A percentile compares a stretch with the other conserved stretches of the same genome.
Evolutionary conservation across 2,888 invertebrate genomes (phyloP).

Genomic region (Cerastoderma edule): DNA sequence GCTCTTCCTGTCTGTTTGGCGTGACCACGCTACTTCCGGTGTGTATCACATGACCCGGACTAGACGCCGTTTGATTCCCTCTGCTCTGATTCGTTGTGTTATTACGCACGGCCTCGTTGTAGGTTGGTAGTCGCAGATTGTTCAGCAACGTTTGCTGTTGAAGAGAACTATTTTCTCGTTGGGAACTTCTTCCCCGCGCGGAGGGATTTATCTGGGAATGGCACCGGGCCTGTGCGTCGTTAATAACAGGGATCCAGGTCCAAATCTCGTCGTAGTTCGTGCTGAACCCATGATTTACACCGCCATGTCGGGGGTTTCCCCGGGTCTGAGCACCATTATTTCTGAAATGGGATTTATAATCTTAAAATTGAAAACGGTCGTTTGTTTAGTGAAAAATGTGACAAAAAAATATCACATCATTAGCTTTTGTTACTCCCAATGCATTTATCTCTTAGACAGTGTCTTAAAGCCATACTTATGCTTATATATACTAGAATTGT

Average conservation of each 20-base stretch:
- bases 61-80: background rate
- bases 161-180: conserved; percentile 14
- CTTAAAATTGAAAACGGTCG: no score
- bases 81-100: conserved; percentile 19
- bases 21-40: background rate
- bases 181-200: conserved; percentile 35
- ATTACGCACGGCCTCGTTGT: conserved; percentile 40
- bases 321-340: background rate
- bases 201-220: conserved; percentile 42
- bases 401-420: no score
- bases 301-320: conserved; percentile 45
- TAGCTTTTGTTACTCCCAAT: no score
- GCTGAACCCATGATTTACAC: conserved; percentile 66
- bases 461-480: no score
- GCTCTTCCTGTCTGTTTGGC: background rate
- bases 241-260: conserved; percentile 70
- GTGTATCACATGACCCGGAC: background rate
- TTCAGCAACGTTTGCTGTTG: conserved; percentile 26
- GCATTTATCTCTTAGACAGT: no score
- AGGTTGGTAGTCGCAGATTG: conserved; percentile 38
- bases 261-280: conserved; percentile 68
- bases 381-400: no score
- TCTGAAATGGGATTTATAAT: background rate
- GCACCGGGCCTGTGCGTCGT: conserved; percentile 57
- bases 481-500: no score